Base-by-base conservation (phyloP, 1,140 invertebrate species). In the Aphelenchoides avenae region DNA sequence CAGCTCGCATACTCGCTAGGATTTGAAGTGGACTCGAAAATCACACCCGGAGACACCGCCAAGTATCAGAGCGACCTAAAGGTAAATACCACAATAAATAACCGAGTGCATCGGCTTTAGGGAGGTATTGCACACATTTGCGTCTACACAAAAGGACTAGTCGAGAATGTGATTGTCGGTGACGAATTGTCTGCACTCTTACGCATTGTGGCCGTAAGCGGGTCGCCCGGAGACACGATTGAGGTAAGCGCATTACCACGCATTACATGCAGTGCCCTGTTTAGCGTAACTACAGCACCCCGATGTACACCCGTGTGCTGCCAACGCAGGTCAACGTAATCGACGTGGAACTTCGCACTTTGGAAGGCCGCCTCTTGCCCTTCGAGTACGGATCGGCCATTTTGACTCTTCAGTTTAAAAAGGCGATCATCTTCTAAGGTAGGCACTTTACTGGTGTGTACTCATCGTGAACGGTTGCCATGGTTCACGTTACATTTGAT, bases 381-480 rank as follows among this genome's bases (percentile, higher is more conserved):
- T 55, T 55, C 24, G 52, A 55, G 15, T 26, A 31, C 15, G 52
- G 52, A 1, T 31, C 29, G 29, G 47, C 39, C 30, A 31, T 31
- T 6, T 29, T 55, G 4, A 55, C 52, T 6, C 18, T 55, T 34
- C 20, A 51, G n/a, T 55, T 55, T 55, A 55, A 55, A 24, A 55
- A 55, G 22, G 52, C 42, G 5, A 26, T 50, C 4, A 44, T 29
- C n/a, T 15, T 55, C 7, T 39, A 11, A 1, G 29, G 11, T 33
- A 24, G 24, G 18, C 18, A 48, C 41, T n/a, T 53, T 51, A 46
- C 29, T 0, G 33, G n/a, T 26, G 31, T 29, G 54, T 31, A 36
- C 18, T 29, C 15, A 13, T 31, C n/a, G n/a, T n/a, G n/a, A n/a
- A n/a, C n/a, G 26, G 15, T 0, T 37, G 24, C 24, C 48, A 55